Conservation (phyloP, 2,113 vertebrate species). For the Vidua macroura region DNA sequence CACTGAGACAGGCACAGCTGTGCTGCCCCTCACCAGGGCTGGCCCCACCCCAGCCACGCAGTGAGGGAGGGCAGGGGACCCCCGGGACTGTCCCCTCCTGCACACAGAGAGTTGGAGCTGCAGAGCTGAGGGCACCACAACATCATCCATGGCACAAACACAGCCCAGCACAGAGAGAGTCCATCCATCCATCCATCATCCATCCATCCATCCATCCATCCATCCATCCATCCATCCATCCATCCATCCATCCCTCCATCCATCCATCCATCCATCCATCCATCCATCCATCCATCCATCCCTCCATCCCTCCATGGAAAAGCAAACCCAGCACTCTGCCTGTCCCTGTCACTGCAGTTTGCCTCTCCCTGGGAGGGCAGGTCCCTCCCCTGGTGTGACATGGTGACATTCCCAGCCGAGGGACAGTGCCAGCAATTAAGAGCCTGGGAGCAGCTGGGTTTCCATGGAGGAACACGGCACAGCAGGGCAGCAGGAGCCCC, state of each 20-base stretch:
- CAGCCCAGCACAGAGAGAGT: neutral
- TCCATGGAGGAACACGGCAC: neutral
- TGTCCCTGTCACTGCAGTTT: neutral
- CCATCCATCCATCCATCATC: neutral
- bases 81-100: neutral
- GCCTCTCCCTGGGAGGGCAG: neutral
- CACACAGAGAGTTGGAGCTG: fast-evolving
- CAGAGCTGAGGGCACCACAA: fast-evolving
- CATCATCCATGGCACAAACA: neutral
- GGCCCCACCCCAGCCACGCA: fast-evolving
- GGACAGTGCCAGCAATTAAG: neutral
- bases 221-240: neutral
- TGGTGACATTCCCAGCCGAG: neutral
- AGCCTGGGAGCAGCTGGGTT: neutral
- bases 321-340: neutral
- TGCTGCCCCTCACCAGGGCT: neutral
- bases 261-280: too few species aligned
- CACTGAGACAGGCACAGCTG: neutral
- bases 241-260: neutral
- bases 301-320: neutral
- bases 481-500: neutral
- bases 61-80: fast-evolving
- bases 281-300: too few species aligned
- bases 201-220: neutral
- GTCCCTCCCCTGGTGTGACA: neutral